Base-by-base conservation (phyloP, 1,140 invertebrate genomes). In the Brachionus manjavacas region DNA sequence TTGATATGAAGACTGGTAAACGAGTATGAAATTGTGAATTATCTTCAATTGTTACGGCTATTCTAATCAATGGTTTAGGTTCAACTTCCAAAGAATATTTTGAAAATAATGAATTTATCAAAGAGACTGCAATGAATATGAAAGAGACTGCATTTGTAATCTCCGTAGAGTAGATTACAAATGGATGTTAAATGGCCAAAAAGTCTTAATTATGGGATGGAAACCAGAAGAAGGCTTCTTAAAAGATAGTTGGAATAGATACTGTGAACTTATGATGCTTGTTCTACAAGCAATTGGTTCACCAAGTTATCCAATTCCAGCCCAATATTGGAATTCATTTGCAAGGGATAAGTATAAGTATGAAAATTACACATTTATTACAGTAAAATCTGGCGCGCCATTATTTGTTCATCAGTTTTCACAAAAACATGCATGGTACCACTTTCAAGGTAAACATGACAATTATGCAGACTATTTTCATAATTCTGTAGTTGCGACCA, bases 201-300 rank as follows among this genome's bases (percentile, higher is more conserved):
- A 68, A 68, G 64, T 68, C 9, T 31, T 68, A 6, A 68, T 28
- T 68, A 68, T 68, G 64, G 64, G 64, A 11, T 68, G 64, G 64
- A 68, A 68, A 28, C 64, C 64, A 9, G 64, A 68, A 68, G 25
- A 31, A 28, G 64, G 64, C 8, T 68, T 68, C 28, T 68, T 68
- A 68, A 68, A 68, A 11, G 64, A 68, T 31, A 31, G 14, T 4
- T 68, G 64, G 64, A 31, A 68, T 28, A 23, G 64, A 68, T 68
- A 68, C 14, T 68, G 64, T 31, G 64, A 68, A 31, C 28, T 68
- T 20, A 14, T 68, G 31, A 68, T 68, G 64, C 31, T 68, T 28
- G 64, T 68, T 68, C 14, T 68, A 68, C 64, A 68, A 68, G 64
- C 64, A 31, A 68, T 68, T 68, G 64, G 64, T 68, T 68, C 64